These are phyloP conservation scores for Drosophila sturtevanti DNA, from an alignment of 1,140 invertebrate genomes.

Conservation along the genomic window DNA sequence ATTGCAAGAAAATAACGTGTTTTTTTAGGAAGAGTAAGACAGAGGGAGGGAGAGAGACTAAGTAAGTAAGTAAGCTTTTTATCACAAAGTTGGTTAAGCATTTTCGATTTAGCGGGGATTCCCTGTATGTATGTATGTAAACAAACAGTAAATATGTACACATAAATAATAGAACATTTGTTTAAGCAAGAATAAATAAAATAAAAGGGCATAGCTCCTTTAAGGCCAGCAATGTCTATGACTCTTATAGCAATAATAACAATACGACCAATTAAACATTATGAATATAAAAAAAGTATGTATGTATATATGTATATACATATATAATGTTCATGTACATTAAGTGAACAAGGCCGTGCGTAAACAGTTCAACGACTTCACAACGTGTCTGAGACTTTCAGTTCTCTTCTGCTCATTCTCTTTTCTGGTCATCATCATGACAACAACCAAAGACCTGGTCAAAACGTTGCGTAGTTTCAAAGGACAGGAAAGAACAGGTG, in stretches of 20 bases:
- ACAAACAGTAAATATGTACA: too few species aligned
- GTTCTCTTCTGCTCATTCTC: conserved; percentile 15
- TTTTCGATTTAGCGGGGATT: too few species aligned
- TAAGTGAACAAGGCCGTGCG: conserved; percentile 68
- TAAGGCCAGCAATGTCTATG: conserved; percentile 6
- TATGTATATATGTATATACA: not conserved
- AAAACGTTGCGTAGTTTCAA: conserved; percentile 29
- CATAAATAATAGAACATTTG: conserved; percentile 24
- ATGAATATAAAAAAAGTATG: not conserved
- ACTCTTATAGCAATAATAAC: conserved; percentile 17
- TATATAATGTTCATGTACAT: conserved; percentile 47
- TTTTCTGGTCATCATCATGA: conserved; percentile 47
- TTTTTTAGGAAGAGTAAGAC: too few species aligned
- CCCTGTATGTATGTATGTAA: too few species aligned
- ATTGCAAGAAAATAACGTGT: too few species aligned
- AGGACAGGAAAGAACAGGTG: not conserved
- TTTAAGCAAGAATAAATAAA: conserved; percentile 65
- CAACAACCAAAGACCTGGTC: conserved; percentile 19
- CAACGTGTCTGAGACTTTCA: conserved; percentile 24
- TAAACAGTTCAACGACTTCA: conserved; percentile 75
- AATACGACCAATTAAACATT: conserved; percentile 1
- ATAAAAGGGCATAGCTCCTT: conserved; percentile 43
- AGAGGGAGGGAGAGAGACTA: too few species aligned
- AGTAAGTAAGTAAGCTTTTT: too few species aligned
- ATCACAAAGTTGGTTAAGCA: too few species aligned